These are phyloP conservation scores for Simalia tracyae DNA, from an alignment of 2,797 vertebrate genomes.

Conservation along the genomic window DNA sequence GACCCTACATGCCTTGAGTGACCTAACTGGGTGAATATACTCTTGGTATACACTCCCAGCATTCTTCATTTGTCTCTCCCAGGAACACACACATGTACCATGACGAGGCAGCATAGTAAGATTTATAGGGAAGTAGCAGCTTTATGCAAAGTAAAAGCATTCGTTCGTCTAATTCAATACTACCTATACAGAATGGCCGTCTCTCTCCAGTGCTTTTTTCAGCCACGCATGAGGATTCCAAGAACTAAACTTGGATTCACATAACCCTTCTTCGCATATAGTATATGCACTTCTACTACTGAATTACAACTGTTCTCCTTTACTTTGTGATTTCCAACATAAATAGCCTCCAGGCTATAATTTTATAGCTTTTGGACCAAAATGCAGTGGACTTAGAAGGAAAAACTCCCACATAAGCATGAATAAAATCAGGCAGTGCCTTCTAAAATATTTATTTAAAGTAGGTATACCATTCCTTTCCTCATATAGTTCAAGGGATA, in stretches of 20 bases:
- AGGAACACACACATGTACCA: background rate
- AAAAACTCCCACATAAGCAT: background rate
- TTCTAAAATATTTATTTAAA: background rate
- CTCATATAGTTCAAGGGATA: background rate
- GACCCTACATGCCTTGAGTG: background rate
- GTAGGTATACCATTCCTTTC: background rate
- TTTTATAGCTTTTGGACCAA: background rate
- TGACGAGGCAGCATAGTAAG: background rate
- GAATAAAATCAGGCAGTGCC: background rate
- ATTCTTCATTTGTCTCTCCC: background rate
- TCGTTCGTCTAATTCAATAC: background rate
- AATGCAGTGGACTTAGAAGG: background rate
- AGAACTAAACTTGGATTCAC: background rate
- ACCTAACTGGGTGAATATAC: background rate
- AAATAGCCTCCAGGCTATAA: background rate
- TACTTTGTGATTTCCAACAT: background rate
- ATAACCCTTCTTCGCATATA: background rate
- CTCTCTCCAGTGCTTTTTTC: background rate
- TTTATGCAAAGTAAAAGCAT: background rate
- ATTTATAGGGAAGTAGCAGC: background rate
- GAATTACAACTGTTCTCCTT: background rate
- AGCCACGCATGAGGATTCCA: background rate
- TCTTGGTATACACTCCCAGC: background rate
- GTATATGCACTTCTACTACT: background rate
- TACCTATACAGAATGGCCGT: background rate